A percentile compares a stretch with the other conserved stretches of the same genome.
Conservation (phyloP, 2,888 invertebrate genomes). For the Eremobia ochroleuca region DNA sequence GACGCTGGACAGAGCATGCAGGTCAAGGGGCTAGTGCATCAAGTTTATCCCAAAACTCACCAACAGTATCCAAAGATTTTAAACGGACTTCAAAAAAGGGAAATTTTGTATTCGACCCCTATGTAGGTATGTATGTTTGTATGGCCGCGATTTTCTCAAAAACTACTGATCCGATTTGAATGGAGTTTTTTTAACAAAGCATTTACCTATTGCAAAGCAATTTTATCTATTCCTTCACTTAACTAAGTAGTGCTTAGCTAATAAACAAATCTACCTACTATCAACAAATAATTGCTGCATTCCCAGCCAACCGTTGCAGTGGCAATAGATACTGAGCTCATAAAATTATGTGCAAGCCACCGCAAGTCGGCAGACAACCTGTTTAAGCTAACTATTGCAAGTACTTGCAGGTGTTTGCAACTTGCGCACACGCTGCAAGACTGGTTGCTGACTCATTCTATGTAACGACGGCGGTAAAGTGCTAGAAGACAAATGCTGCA, state of each 20-base stretch:
- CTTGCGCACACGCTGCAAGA: slow-evolving; percentile 29
- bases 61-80: background rate
- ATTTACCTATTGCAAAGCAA: slow-evolving; percentile 3
- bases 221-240: background rate
- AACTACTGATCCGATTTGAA: background rate
- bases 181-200: background rate
- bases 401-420: slow-evolving; percentile 39
- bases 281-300: slow-evolving; percentile 47
- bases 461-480: background rate
- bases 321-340: slow-evolving; percentile 37
- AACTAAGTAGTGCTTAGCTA: background rate
- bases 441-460: slow-evolving; percentile 25
- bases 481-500: slow-evolving; percentile 2
- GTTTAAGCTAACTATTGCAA: slow-evolving; percentile 49
- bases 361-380: slow-evolving; percentile 48
- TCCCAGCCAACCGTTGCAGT: slow-evolving; percentile 42
- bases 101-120: background rate
- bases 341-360: slow-evolving; percentile 49
- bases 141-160: background rate
- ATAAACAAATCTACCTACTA: slow-evolving; percentile 15
- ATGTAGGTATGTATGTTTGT: background rate
- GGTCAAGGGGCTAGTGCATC: too few species aligned
- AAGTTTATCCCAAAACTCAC: background rate
- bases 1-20: too few species aligned
- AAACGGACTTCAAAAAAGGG: background rate